A percentile compares a stretch with the other conserved stretches of the same genome.
Evolutionary conservation across 2,888 invertebrate genomes (phyloP).

Genomic region (Masnerella sp.): DNA sequence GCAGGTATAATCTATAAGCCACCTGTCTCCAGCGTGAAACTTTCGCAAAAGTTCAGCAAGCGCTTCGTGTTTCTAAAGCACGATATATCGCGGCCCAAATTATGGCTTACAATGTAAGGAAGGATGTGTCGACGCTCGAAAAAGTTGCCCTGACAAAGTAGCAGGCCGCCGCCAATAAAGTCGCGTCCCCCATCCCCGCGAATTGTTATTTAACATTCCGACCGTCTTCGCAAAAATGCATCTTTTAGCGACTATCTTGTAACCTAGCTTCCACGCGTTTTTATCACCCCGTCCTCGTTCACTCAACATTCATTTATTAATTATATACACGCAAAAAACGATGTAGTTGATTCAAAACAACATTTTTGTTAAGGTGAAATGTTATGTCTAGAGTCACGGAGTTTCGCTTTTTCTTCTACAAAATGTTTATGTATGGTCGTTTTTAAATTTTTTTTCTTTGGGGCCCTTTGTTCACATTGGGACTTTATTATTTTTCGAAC

Average conservation of each 20-base stretch:
- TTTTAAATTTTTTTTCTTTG: too few relatives aligned
- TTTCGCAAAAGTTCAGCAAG: slow-evolving; percentile 50
- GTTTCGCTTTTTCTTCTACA: too few relatives aligned
- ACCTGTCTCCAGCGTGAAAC: slow-evolving; percentile 48
- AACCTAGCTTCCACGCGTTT: too few relatives aligned
- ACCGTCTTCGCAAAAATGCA: neutral
- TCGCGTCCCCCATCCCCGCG: slow-evolving; percentile 4
- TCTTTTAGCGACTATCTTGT: neutral
- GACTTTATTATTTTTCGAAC: too few relatives aligned
- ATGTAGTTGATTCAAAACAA: too few relatives aligned
- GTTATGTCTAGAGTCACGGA: too few relatives aligned
- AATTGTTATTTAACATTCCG: slow-evolving; percentile 3
- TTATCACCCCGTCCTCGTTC: too few relatives aligned
- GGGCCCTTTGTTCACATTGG: too few relatives aligned
- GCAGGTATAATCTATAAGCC: slow-evolving; percentile 56
- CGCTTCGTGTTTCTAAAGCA: slow-evolving; percentile 49
- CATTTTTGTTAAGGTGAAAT: too few relatives aligned
- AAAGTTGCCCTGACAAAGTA: slow-evolving; percentile 50
- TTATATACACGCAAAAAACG: too few relatives aligned
- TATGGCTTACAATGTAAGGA: slow-evolving; percentile 49
- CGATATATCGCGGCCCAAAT: slow-evolving; percentile 52
- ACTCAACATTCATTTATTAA: too few relatives aligned
- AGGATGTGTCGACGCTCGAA: slow-evolving; percentile 50
- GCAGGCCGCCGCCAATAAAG: slow-evolving; percentile 30
- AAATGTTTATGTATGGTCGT: too few relatives aligned